Conservation (phyloP, 2,888 invertebrate genomes). For the Nemurella pictetii region DNA sequence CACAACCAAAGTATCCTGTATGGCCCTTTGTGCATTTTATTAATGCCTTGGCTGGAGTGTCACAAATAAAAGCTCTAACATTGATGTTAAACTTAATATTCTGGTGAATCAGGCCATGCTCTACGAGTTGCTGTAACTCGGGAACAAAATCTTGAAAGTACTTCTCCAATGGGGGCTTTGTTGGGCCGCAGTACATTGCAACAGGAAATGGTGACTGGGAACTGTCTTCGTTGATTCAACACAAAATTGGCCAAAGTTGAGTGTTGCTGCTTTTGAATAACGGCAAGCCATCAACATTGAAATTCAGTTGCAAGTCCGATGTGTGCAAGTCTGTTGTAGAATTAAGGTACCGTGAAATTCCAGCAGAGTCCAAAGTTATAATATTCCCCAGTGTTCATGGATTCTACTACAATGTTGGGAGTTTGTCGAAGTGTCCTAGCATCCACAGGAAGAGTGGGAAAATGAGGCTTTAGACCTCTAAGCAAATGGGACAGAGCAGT, state of each 20-base stretch:
- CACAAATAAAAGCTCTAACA: constrained; percentile 32
- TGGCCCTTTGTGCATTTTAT: constrained; percentile 35
- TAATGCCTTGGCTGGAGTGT: constrained; percentile 38
- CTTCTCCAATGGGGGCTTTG: constrained; percentile 41
- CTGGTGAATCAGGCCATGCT: constrained; percentile 25
- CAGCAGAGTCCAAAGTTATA: constrained; percentile 37
- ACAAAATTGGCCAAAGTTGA: constrained; percentile 40
- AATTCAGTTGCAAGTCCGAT: constrained; percentile 27
- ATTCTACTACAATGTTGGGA: constrained; percentile 23
- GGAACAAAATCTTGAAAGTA: constrained; percentile 43
- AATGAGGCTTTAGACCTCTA: neutral
- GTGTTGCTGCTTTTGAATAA: constrained; percentile 37
- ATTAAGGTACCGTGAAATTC: neutral
- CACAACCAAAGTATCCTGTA: constrained; percentile 36
- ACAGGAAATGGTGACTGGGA: constrained; percentile 42
- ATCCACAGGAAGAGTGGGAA: constrained; percentile 9
- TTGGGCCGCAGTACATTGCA: constrained; percentile 43
- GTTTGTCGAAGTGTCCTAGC: constrained; percentile 37
- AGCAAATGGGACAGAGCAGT: neutral
- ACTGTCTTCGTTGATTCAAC: constrained; percentile 40
- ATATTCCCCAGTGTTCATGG: constrained; percentile 36
- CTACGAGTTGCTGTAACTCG: constrained; percentile 39
- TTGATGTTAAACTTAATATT: neutral
- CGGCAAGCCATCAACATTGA: constrained; percentile 40
- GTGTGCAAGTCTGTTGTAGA: neutral